Evolutionary conservation across 2,797 vertebrate species (phyloP), one percentile per base, ranked within the genome.

Genomic region (Podarcis siculus): DNA sequence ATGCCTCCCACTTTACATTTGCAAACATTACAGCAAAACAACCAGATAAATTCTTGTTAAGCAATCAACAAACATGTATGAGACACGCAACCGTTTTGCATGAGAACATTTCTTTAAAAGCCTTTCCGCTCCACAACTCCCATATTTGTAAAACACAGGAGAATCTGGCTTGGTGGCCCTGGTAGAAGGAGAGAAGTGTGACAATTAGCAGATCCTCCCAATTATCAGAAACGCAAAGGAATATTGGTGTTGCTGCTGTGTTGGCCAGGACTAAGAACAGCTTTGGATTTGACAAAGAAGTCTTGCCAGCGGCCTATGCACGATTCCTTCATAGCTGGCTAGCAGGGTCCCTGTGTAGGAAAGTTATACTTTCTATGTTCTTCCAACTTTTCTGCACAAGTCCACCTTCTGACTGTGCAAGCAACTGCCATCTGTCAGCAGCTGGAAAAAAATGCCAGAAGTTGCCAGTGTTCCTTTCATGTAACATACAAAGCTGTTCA

Each of bases 21-120:
- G 72, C 45, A 92, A 91, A 89, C 45, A n/a, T 75, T 86, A 0
- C 72, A 84, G 92, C 90, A 5, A 89, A 95, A 87, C 91, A 94
- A 94, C 55, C 12, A 80, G 66, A 95, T 80, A 93, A 25, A 91
- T 91, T 93, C 66, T 80, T 78, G 84, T 80, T 55, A 90, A 93
- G 93, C 91, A 95, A 95, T 92, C 95, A 96, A 93, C 82, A 96
- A 96, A 95, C 45, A 80, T 87, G 77, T 87, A 93, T 82, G n/a
- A 93, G 90, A 85, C 69, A 88, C n/a, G 89, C 85, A 92, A 91
- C 91, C 92, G 87, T 94, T 95, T 96, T 95, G n/a, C 89, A 78
- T 72, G 92, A 91, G 82, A 87, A 72, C 78, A 89, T 83, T 81
- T 67, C 67, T 87, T 73, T 35, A 64, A 55, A 39, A 61, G 10